Conservation (phyloP, 2,888 invertebrate species). For the Brenthis hecate region DNA sequence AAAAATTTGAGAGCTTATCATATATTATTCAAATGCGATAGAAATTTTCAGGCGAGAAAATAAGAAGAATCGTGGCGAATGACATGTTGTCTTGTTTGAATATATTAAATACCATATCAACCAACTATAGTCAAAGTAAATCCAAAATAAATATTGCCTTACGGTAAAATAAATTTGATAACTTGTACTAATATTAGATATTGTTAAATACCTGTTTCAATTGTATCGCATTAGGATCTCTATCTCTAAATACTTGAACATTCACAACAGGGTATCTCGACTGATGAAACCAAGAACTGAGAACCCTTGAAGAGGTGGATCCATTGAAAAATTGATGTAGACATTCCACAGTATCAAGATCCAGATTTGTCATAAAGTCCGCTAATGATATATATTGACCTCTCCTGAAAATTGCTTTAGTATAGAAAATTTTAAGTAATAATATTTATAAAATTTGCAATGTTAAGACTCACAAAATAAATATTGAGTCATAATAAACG, state of each 20-base stretch:
- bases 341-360: conserved; percentile 68
- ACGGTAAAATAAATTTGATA: too few relatives aligned
- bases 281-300: conserved; percentile 85
- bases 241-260: conserved; percentile 71
- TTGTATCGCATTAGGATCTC: conserved; percentile 62
- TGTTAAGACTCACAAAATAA: too few relatives aligned
- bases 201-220: conserved; percentile 61
- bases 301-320: conserved; percentile 70
- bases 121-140: too few relatives aligned
- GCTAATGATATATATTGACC: conserved; percentile 63
- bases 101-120: too few relatives aligned
- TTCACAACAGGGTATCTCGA: conserved; percentile 85
- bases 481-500: too few relatives aligned
- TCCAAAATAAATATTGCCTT: too few relatives aligned
- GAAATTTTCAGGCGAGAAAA: too few relatives aligned
- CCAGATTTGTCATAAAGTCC: conserved; percentile 63
- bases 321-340: conserved; percentile 70
- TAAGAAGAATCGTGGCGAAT: too few relatives aligned
- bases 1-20: too few relatives aligned
- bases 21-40: too few relatives aligned
- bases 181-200: background rate
- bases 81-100: too few relatives aligned
- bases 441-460: background rate
- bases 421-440: background rate
- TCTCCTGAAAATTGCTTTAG: conserved; percentile 55